Base-by-base conservation (phyloP, 1,140 invertebrate species). In the Theocolax elegans region DNA sequence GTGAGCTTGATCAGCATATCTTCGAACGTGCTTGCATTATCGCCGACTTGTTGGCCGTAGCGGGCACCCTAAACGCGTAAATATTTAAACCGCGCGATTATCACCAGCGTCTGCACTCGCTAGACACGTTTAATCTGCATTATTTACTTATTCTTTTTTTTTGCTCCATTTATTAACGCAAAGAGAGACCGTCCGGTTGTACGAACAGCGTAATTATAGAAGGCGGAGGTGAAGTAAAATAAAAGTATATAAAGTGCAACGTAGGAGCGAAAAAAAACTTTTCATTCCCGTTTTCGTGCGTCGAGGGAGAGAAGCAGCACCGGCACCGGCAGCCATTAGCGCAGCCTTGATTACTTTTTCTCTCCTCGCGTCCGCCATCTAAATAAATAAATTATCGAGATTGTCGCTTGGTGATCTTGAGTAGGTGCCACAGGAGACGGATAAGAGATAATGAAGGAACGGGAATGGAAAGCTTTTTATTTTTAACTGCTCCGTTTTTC, bases 341-440 rank as follows among this genome's bases (percentile, higher is more conserved):
- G 79, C 78, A 77, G 79, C 77, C 85, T 85, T 86, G 85, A 86
- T 86, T 86, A 86, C 83, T 85, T 86, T 85, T 82, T 83, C 77
- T 81, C 79, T 85, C 65, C 27, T 31, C 31, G 29, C 51, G 13
- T 38, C 71, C 74, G 72, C 76, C 76, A 82, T 86, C 83, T 84
- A 81, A 86, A 85, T 86, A 86, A 85, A 85, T 86, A 86, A 86
- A 86, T 85, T 85, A 86, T 85, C 80, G 78, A 74, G 76, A 78
- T 82, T 74, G 72, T 80, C 76, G 77, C 67, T 72, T 62, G 72
- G 29, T 31, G 58, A 64, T 58, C 46, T 63, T 63, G 51, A 64
- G 63, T 46, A 71, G 65, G 42, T 77, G 75, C 77, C 76, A 75
- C 79, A 75, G 70, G 74, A 77, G 75, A 79, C 77, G 74, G 80